Evolutionary conservation across 2,113 vertebrate genomes (phyloP), one percentile per base, ranked within the genome.

Genomic region (Clupea harengus): DNA sequence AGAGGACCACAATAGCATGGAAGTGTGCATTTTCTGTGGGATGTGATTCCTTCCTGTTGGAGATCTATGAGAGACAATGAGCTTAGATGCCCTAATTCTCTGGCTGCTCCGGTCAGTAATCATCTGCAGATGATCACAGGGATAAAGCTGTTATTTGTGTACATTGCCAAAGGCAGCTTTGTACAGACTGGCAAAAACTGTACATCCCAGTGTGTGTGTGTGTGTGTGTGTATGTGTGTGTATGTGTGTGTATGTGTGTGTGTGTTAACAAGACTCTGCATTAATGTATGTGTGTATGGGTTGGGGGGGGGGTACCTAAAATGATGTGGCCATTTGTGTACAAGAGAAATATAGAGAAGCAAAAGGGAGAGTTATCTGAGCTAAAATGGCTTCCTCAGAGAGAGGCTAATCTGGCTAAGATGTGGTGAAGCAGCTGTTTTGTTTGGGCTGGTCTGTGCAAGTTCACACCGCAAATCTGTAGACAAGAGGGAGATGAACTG

Each of bases 11-110:
- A 87, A 44, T 32, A 78, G 82, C 45, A 54, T 83, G 44, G 46
- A 81, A 86, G n/a, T 28, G 60, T 15, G 57, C 13, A 32, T 80
- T 47, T 50, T 11, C 25, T 67, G 7, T 82, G n/a, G 46, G 4
- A 64, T 82, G 85, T 85, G 20, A 11, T 6, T 87, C 82, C 39
- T 52, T 83, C 32, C 22, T n/a, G 60, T 84, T 13, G 47, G 46
- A 60, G 78, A 22, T 50, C 67, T 64, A 20, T 83, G 46, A 25
- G 46, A n/a, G 67, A 67, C 81, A 81, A 87, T 25, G 82, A 87
- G 87, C 80, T 88, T 88, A 90, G 88, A 64, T 83, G 82, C 54
- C 81, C 17, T 86, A 87, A 87, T 90, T 86, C 81, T 78, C 80
- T 32, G 54, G 78, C 64, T 84, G 32, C 39, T 44, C 80, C 81